A percentile compares a stretch with the other conserved stretches of the same genome.
Evolutionary conservation across 1,140 invertebrate species (phyloP).

Genomic region (Lepidurus packardi): DNA sequence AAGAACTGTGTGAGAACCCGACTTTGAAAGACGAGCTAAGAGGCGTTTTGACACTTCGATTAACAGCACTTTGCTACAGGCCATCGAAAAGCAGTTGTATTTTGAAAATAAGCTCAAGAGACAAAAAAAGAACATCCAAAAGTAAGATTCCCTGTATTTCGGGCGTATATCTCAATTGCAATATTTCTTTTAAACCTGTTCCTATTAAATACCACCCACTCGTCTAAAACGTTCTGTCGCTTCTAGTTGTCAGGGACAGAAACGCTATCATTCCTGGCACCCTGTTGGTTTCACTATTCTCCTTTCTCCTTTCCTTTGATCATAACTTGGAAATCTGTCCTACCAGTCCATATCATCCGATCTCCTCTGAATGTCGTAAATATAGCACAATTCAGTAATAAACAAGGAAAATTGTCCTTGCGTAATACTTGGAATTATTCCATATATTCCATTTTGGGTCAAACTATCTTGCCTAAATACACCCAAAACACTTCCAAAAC

Average conservation of each 20-base stretch:
- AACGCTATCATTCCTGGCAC: constrained; percentile 12
- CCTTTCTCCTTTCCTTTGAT: background rate
- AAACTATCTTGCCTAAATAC: too few species aligned
- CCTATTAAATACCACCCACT: background rate
- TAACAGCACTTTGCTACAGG: background rate
- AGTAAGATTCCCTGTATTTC: too few species aligned
- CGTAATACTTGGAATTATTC: too few species aligned
- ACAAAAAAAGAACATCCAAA: too few species aligned
- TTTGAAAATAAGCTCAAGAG: too few species aligned
- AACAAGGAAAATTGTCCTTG: too few species aligned
- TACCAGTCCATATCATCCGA: background rate
- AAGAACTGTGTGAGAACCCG: background rate
- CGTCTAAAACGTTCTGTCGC: background rate
- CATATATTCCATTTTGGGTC: too few species aligned
- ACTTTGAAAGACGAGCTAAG: background rate
- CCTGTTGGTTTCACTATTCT: background rate
- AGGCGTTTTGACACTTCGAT: background rate
- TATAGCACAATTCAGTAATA: background rate
- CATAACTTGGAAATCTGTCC: background rate
- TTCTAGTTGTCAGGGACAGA: background rate
- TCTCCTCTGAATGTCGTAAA: background rate
- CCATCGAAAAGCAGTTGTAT: too few species aligned
- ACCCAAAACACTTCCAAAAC: too few species aligned
- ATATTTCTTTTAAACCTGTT: background rate
- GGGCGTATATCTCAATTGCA: too few species aligned